Conservation (phyloP, 2,113 vertebrate species). For the Pterocles gutturalis region DNA sequence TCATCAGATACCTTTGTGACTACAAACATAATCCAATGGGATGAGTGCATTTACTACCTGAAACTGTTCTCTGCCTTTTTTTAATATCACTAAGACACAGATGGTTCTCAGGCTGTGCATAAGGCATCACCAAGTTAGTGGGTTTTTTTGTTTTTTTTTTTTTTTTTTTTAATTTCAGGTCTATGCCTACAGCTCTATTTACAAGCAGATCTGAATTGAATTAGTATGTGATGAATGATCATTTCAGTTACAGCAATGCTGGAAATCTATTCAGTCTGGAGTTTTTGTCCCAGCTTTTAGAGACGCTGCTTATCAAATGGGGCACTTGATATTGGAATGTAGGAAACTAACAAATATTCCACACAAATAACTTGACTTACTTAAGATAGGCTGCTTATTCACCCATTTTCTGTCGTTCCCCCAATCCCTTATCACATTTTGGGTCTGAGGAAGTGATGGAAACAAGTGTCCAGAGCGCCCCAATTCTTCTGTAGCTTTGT, state of each 20-base stretch:
- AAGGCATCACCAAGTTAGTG: neutral
- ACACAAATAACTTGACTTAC: neutral
- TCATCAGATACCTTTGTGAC: neutral
- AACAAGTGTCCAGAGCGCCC: neutral
- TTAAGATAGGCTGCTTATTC: neutral
- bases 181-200: neutral
- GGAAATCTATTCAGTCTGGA: neutral
- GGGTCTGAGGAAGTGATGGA: neutral
- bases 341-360: neutral
- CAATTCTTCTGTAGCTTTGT: neutral
- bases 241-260: neutral
- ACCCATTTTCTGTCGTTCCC: neutral
- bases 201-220: neutral
- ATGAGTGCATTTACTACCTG: neutral
- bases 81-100: neutral
- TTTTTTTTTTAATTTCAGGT: neutral
- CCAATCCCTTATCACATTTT: neutral
- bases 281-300: neutral
- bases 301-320: neutral
- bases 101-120: neutral
- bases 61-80: neutral
- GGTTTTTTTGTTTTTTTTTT: neutral
- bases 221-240: neutral
- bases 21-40: neutral
- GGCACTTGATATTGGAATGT: neutral